A percentile compares a stretch with the other conserved stretches of the same genome.
These are phyloP conservation scores for Lamellibrachia columna DNA, from an alignment of 2,888 invertebrate species.

Conservation along the genomic window DNA sequence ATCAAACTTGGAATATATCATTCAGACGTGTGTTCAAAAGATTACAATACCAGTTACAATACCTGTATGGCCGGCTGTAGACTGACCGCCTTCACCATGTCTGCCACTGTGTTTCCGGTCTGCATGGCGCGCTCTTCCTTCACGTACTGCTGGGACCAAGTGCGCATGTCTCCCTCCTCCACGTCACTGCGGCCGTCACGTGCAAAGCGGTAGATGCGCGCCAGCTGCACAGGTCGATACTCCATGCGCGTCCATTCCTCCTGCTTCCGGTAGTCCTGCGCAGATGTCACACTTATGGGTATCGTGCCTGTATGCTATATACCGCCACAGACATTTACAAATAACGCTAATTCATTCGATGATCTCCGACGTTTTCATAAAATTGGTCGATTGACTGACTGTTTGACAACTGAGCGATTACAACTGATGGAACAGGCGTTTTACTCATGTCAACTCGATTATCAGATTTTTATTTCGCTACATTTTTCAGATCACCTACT, in stretches of 20 bases:
- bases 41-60: neutral
- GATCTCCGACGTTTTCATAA: no score
- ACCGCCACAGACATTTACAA: no score
- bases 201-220: neutral
- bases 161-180: constrained; percentile 6
- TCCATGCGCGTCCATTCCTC: neutral
- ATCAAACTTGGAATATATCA: no score
- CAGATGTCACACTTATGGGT: neutral
- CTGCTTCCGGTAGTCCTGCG: neutral
- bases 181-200: neutral
- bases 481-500: no score
- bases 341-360: no score
- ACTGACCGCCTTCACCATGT: neutral
- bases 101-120: neutral
- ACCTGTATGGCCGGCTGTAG: neutral
- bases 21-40: no score
- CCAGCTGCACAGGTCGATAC: neutral
- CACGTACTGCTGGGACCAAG: neutral
- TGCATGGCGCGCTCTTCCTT: constrained; percentile 3
- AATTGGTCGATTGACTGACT: no score
- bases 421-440: no score
- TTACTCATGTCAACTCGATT: no score
- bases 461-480: no score
- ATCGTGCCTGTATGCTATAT: no score
- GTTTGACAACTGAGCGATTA: no score